A percentile compares a stretch with the other conserved stretches of the same genome.
These are phyloP conservation scores for Tribolium madens DNA, from an alignment of 1,140 invertebrate species.

Conservation along the genomic window DNA sequence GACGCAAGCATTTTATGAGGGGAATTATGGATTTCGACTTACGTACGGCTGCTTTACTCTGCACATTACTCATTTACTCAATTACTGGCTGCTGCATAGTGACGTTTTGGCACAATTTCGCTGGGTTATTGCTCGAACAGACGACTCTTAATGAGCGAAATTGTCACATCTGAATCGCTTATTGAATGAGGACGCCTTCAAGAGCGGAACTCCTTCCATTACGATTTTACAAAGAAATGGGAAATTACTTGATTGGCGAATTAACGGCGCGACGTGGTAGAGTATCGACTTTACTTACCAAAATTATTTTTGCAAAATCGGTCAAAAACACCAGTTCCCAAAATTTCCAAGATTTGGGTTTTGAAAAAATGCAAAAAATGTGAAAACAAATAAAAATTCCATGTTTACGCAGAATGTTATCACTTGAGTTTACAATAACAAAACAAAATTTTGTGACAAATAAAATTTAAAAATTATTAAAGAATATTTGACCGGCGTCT, in stretches of 20 bases:
- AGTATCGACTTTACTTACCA: too few relatives aligned
- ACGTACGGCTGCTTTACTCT: slow-evolving; percentile 27
- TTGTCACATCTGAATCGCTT: neutral
- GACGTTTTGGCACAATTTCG: neutral
- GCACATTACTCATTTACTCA: slow-evolving; percentile 22
- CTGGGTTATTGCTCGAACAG: neutral
- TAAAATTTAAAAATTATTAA: too few relatives aligned
- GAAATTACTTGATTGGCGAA: neutral
- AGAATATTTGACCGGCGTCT: too few relatives aligned
- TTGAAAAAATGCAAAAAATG: too few relatives aligned
- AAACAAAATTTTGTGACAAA: too few relatives aligned
- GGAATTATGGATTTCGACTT: slow-evolving; percentile 45
- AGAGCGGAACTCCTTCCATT: neutral
- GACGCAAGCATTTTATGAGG: slow-evolving; percentile 42
- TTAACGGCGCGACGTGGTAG: too few relatives aligned
- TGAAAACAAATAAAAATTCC: too few relatives aligned
- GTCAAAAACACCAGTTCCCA: too few relatives aligned
- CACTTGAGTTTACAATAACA: too few relatives aligned
- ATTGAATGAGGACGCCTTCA: neutral
- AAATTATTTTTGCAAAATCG: too few relatives aligned
- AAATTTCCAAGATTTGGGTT: too few relatives aligned
- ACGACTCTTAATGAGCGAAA: slow-evolving; percentile 13
- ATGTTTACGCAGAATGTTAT: too few relatives aligned
- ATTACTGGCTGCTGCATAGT: neutral
- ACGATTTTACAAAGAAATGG: neutral